Evolutionary conservation across 1,140 invertebrate genomes (phyloP).

Genomic region (Drosophila auraria): DNA sequence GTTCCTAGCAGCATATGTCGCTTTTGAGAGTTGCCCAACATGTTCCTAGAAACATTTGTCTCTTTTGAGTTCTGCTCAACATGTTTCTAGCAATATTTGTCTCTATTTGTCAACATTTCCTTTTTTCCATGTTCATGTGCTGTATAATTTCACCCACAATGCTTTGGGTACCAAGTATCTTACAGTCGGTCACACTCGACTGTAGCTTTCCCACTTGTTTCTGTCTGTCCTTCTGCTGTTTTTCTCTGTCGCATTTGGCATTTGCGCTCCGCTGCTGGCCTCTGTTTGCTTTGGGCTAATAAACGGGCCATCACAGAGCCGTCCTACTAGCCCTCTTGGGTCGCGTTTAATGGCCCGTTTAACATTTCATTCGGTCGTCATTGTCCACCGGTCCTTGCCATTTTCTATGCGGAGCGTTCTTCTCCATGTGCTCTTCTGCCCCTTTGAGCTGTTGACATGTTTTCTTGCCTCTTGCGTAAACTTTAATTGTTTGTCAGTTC

Average conservation of each 20-base stretch:
- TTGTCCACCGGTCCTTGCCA: slow-evolving; percentile 5
- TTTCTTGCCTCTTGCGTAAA: slow-evolving; percentile 65
- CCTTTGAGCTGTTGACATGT: slow-evolving; percentile 35
- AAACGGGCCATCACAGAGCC: slow-evolving; percentile 43
- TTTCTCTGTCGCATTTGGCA: slow-evolving; percentile 66
- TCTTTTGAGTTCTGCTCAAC: too few relatives aligned
- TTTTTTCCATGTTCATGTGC: too few relatives aligned
- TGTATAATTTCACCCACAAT: too few relatives aligned
- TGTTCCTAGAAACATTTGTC: too few relatives aligned
- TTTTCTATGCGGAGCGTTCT: neutral
- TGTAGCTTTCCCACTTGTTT: neutral
- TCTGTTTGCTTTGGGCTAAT: slow-evolving; percentile 79
- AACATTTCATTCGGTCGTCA: slow-evolving; percentile 60
- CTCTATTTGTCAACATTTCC: too few relatives aligned
- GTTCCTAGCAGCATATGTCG: too few relatives aligned
- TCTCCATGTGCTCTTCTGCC: slow-evolving; percentile 2
- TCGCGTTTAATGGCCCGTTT: slow-evolving; percentile 72
- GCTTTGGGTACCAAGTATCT: too few relatives aligned
- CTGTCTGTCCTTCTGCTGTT: slow-evolving; percentile 16
- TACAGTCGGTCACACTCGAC: too few relatives aligned
- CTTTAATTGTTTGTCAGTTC: slow-evolving; percentile 80
- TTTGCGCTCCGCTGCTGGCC: slow-evolving; percentile 61
- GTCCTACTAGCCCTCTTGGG: slow-evolving; percentile 11
- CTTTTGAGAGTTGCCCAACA: too few relatives aligned
- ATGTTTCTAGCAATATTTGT: too few relatives aligned